Conservation (phyloP, 2,797 vertebrate species). For the Gymnoscopelus microlampas region DNA sequence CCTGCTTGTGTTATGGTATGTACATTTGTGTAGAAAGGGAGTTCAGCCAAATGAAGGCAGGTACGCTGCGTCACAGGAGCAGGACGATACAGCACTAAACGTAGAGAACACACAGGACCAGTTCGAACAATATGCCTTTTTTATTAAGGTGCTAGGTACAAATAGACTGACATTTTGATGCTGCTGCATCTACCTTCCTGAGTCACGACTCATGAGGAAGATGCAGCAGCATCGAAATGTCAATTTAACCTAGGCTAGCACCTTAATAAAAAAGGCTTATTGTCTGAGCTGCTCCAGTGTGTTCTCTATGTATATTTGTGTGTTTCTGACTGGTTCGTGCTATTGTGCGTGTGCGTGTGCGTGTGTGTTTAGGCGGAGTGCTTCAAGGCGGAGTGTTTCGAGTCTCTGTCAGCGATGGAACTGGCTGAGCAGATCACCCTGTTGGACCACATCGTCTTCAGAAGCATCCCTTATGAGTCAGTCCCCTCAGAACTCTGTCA, state of each 20-base stretch:
- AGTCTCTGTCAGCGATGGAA: slow-evolving; percentile 95
- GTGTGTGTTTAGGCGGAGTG: slow-evolving; percentile 83
- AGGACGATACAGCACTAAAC: too few species aligned
- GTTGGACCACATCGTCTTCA: slow-evolving; percentile 94
- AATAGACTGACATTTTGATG: too few species aligned
- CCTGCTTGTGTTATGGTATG: not conserved
- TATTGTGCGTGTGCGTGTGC: slow-evolving; percentile 20
- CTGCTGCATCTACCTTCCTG: too few species aligned
- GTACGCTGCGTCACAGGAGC: too few species aligned
- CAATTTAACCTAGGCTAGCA: too few species aligned
- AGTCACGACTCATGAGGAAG: too few species aligned
- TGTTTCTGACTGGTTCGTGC: slow-evolving; percentile 15
- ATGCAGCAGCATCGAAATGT: too few species aligned
- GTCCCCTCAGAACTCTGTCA: slow-evolving; percentile 55
- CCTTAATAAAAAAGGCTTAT: too few species aligned
- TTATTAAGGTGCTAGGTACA: too few species aligned
- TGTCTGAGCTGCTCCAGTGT: not conserved
- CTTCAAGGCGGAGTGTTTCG: slow-evolving; percentile 90
- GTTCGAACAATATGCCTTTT: too few species aligned
- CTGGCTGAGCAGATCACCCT: slow-evolving; percentile 97
- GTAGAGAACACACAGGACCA: too few species aligned
- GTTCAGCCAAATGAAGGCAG: too few species aligned
- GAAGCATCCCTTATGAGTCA: slow-evolving; percentile 98
- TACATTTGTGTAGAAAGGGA: not conserved
- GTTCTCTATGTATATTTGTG: not conserved